Conservation (phyloP, 2,888 invertebrate genomes). For the Tenthredo notha region DNA sequence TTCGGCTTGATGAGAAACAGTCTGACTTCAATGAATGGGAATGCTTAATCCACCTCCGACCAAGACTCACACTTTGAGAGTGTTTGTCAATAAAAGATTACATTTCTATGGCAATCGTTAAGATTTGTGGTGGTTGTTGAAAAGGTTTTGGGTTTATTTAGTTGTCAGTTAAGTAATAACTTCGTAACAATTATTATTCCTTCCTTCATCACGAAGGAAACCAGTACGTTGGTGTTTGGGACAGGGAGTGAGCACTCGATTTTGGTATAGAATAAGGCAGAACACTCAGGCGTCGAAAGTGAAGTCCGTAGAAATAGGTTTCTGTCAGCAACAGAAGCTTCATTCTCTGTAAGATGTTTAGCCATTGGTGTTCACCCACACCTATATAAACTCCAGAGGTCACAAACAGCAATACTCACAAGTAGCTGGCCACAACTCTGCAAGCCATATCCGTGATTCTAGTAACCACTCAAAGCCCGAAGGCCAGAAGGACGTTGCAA, state of each 20-base stretch:
- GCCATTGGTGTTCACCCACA: background rate
- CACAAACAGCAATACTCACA: constrained; percentile 14
- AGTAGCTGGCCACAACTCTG: constrained; percentile 11
- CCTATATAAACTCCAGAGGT: background rate
- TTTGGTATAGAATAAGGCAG: background rate
- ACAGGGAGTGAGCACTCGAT: background rate
- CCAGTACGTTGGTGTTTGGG: background rate
- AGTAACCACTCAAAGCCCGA: constrained; percentile 25
- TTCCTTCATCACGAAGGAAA: background rate
- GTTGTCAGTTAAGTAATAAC: background rate
- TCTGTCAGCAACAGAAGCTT: constrained; percentile 48
- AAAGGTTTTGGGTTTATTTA: background rate
- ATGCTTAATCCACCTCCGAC: background rate
- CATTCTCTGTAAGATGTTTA: constrained; percentile 39
- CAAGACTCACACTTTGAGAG: background rate
- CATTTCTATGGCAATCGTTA: background rate
- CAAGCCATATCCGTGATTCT: background rate
- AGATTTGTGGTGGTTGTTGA: background rate
- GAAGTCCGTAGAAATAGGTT: constrained; percentile 39
- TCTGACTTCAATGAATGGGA: background rate
- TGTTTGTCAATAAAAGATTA: background rate
- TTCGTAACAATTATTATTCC: constrained; percentile 8
- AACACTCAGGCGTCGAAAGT: constrained; percentile 35
- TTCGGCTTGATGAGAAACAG: background rate
- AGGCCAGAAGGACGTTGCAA: constrained; percentile 22